phyloP scores from a whole-genome alignment of 2,113 vertebrate species.

The Calidris pygmaea region DNA sequence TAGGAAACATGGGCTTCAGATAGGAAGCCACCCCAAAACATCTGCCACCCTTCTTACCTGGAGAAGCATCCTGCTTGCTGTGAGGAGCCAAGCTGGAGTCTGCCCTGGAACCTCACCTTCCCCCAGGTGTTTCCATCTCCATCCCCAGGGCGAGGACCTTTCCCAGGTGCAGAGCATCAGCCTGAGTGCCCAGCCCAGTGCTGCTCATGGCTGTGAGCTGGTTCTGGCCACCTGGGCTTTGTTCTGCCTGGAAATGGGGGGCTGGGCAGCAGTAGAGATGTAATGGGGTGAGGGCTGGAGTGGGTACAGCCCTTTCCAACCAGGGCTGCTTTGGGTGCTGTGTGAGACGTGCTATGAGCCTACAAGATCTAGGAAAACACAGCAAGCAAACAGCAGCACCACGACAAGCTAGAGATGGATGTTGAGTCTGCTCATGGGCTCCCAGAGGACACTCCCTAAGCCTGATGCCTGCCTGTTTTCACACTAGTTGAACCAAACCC shows the following conservation, averaged over 20 bases:
- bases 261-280: neutral
- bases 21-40: rapidly evolving
- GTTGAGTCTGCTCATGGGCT: neutral
- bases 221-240: neutral
- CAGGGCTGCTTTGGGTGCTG: neutral
- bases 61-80: neutral
- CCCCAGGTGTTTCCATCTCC: neutral
- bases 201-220: neutral
- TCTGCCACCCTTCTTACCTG: neutral
- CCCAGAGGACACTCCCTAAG: neutral
- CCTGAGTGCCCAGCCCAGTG: neutral
- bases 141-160: neutral
- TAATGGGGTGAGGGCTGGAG: neutral
- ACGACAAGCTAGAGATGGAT: neutral
- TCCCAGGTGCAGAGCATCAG: neutral
- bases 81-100: rapidly evolving
- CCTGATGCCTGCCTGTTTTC: neutral
- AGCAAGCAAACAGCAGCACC: neutral
- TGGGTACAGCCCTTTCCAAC: neutral
- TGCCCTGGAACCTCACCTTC: neutral
- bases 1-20: rapidly evolving
- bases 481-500: neutral
- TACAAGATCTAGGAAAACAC: neutral
- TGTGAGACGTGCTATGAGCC: neutral
- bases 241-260: neutral